Percentiles rank a stretch among this genome's conserved stretches.
Evolutionary conservation across 2,888 invertebrate genomes (phyloP).

Genomic region (Hylaea fasciaria): DNA sequence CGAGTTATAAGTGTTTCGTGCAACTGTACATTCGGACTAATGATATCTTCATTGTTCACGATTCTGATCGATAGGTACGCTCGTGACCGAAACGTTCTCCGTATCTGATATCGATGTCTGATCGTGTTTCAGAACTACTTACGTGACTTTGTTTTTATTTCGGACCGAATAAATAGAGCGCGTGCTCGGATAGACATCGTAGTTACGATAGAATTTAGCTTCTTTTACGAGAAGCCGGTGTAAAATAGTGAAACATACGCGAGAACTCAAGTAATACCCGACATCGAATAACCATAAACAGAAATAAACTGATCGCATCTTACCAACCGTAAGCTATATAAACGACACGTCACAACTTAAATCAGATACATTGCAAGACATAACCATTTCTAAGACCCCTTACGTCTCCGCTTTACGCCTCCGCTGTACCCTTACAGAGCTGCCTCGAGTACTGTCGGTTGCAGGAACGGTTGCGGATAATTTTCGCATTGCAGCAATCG

Average conservation of each 20-base stretch:
- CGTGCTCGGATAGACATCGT: constrained; percentile 11
- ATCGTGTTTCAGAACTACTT: constrained; percentile 28
- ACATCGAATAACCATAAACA: constrained; percentile 63
- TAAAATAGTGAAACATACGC: constrained; percentile 26
- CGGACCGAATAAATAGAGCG: constrained; percentile 19
- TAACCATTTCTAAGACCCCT: constrained; percentile 75
- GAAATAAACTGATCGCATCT: constrained; percentile 73
- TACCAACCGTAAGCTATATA: constrained; percentile 69
- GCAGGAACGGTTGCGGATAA: constrained; percentile 63
- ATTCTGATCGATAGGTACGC: constrained; percentile 74
- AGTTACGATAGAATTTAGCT: constrained; percentile 17
- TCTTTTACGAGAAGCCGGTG: constrained; percentile 28
- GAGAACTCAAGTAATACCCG: constrained; percentile 52
- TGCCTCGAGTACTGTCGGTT: constrained; percentile 42
- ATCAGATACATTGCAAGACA: constrained; percentile 81
- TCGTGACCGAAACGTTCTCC: constrained; percentile 55
- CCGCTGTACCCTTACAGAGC: constrained; percentile 59
- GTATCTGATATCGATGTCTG: constrained; percentile 44
- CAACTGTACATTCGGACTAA: constrained; percentile 74
- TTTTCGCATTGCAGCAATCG: constrained; percentile 81
- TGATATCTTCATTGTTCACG: constrained; percentile 80
- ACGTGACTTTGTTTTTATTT: constrained; percentile 35
- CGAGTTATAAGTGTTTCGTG: constrained; percentile 67
- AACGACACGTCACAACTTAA: constrained; percentile 75
- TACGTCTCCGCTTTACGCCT: constrained; percentile 79